phyloP scores from a whole-genome alignment of 2,888 invertebrate genomes.

The Polietes domitor region DNA sequence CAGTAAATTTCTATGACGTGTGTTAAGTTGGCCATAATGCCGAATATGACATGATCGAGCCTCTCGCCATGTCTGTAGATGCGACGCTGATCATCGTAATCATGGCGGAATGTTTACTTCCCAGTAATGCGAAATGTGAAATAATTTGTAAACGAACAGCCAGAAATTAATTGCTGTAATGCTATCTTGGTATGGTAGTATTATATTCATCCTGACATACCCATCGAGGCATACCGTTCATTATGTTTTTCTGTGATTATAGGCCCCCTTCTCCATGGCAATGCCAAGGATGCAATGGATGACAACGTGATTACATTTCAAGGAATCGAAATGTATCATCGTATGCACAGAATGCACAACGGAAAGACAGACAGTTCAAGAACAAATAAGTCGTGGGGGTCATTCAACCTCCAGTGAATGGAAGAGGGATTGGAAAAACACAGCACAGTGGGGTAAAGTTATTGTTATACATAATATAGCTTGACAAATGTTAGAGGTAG shows the following conservation, averaged over 20 bases:
- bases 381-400: background rate
- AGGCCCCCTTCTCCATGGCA: background rate
- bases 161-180: background rate
- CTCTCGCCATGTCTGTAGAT: background rate
- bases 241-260: background rate
- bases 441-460: background rate
- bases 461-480: too few species aligned
- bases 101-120: background rate
- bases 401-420: background rate
- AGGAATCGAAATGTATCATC: background rate
- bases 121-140: too few species aligned
- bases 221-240: background rate
- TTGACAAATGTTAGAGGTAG: too few species aligned
- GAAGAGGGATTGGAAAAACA: background rate
- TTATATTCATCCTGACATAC: background rate
- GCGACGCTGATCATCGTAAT: background rate
- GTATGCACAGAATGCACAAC: background rate
- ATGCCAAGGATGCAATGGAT: constrained; percentile 12
- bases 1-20: background rate
- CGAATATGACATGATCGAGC: background rate
- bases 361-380: background rate
- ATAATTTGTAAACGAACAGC: background rate
- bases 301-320: background rate
- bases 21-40: background rate
- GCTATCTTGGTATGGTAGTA: background rate